Evolutionary conservation across 2,888 invertebrate species (phyloP), one percentile per base, ranked within the genome.

Genomic region (Tetropium fuscum): DNA sequence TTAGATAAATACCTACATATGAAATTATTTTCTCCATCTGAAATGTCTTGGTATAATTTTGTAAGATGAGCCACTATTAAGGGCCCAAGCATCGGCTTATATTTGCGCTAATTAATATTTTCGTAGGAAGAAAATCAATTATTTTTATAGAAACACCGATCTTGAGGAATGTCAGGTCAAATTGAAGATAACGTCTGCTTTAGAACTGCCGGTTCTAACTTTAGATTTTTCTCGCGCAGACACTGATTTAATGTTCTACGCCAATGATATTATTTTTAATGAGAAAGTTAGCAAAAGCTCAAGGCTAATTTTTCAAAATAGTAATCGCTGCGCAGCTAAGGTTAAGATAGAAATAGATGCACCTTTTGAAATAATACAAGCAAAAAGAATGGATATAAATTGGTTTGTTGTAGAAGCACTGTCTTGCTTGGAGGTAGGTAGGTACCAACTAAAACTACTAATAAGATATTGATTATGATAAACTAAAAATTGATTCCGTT

Each of bases 91-190:
- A n/a, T 13, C 7, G 15, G 4, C 10, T 10, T 6, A 30, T 5
- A 10, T 6, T 11, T 6, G 6, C n/a, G 32, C 44, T 53, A 32
- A 53, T 3, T 5, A 19, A 11, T 34, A 22, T 44, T 45, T 54
- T 66, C 63, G 48, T 20, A 74, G 74, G 41, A 71, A 61, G 34
- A 74, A 72, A 38, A 54, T 66, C 6, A 74, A 71, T 36, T 73
- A 74, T 40, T 74, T 63, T 55, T 70, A 62, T 41, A 68, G 75
- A 51, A 61, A 58, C 54, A 22, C 48, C 5, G 67, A 61, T 2
- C 48, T 64, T 3, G 59, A 66, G 34, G 15, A 55, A 8, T 51
- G 55, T 34, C 47, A 54, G 1, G 22, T 74, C 1, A 55, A 59
- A 49, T 41, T 75, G 3, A 62, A 71, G 34, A 40, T 69, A 8